Evolutionary conservation across 1,140 invertebrate species (phyloP).

Genomic region (Asobara japonica): DNA sequence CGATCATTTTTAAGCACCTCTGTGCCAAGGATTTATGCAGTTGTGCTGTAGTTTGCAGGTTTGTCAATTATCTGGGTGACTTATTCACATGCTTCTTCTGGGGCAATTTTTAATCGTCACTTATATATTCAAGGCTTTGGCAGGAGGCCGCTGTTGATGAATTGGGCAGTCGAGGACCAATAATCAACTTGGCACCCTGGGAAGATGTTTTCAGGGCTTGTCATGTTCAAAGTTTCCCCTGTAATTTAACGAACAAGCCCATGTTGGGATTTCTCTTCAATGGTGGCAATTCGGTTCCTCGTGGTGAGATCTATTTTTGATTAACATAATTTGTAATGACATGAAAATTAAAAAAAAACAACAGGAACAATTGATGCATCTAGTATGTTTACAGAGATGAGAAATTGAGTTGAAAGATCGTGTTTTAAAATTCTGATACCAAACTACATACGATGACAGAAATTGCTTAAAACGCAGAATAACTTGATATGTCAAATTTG

Average conservation of each 20-base stretch:
- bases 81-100: background rate
- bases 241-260: constrained; percentile 50
- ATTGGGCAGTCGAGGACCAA: constrained; percentile 35
- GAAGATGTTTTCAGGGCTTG: constrained; percentile 20
- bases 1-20: constrained; percentile 56
- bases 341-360: background rate
- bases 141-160: constrained; percentile 48
- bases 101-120: background rate
- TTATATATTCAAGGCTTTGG: constrained; percentile 48
- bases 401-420: no score
- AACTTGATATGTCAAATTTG: no score
- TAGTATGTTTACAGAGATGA: no score
- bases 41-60: constrained; percentile 56
- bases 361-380: background rate
- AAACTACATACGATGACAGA: no score
- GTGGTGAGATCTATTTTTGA: background rate
- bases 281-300: background rate
- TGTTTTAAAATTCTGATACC: no score
- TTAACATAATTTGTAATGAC: background rate
- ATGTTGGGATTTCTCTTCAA: constrained; percentile 44
- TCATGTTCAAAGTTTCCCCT: constrained; percentile 14
- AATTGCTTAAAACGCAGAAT: no score
- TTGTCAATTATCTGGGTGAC: constrained; percentile 8
- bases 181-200: constrained; percentile 23
- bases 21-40: constrained; percentile 48